A percentile compares a stretch with the other conserved stretches of the same genome.
These are phyloP conservation scores for Chaetodon trifasciatus DNA, from an alignment of 2,797 vertebrate species.

Conservation along the genomic window DNA sequence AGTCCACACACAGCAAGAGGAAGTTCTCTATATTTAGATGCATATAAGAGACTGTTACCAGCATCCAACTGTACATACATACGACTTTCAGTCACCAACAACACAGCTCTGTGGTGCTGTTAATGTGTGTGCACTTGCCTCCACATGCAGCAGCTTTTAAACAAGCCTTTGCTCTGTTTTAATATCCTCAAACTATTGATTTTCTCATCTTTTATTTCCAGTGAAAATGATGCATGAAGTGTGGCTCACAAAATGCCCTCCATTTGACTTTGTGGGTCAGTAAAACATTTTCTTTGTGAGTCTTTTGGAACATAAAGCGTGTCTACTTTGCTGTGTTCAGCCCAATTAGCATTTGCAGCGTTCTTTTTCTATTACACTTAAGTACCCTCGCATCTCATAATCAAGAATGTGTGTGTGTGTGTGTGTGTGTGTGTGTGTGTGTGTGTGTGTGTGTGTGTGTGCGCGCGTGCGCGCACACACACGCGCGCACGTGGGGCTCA, in stretches of 20 bases:
- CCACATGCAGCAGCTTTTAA: background rate
- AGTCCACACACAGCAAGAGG: conserved; percentile 64
- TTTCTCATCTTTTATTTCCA: conserved; percentile 13
- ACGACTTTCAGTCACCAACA: conserved; percentile 32
- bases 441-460: background rate
- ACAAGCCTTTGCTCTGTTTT: conserved; percentile 1
- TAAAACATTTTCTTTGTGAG: conserved; percentile 26
- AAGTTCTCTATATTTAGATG: conserved; percentile 79
- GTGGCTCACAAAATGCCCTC: conserved; percentile 35
- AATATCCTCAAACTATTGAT: background rate
- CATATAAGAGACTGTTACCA: conserved; percentile 70
- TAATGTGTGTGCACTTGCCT: background rate
- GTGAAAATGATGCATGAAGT: conserved; percentile 7
- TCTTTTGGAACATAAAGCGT: conserved; percentile 33
- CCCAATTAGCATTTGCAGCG: conserved; percentile 37
- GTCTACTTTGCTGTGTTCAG: conserved; percentile 17
- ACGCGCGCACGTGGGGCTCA: background rate
- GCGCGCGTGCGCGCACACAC: too few relatives aligned
- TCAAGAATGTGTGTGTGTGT: background rate
- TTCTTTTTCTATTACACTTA: conserved; percentile 22
- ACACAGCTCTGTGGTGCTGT: conserved; percentile 1
- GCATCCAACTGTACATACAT: conserved; percentile 63
- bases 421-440: background rate
- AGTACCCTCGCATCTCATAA: conserved; percentile 13
- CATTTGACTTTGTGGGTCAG: conserved; percentile 38